Conservation (phyloP, 2,888 invertebrate genomes). For the Glaucopsyche alexis region DNA sequence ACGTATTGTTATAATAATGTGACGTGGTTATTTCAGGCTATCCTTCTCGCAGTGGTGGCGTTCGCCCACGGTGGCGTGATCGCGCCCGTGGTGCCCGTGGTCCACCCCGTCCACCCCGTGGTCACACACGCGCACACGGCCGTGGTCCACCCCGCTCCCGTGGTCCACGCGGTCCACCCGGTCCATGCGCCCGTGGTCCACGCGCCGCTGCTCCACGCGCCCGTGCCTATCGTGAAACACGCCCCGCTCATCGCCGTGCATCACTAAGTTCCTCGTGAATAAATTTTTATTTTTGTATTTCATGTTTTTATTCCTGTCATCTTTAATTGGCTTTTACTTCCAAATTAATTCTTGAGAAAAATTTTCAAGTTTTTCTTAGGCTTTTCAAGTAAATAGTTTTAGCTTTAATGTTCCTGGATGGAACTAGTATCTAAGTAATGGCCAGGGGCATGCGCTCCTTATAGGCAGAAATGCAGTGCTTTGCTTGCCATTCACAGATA, state of each 20-base stretch:
- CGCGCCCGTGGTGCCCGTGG: conserved; percentile 61
- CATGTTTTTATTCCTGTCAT: background rate
- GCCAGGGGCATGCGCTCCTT: too few relatives aligned
- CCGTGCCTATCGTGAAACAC: conserved; percentile 57
- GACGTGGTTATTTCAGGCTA: conserved; percentile 55
- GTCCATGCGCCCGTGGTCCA: conserved; percentile 42
- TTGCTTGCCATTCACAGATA: too few relatives aligned
- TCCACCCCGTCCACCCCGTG: conserved; percentile 52
- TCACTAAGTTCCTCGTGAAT: conserved; percentile 43
- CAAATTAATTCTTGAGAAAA: too few relatives aligned
- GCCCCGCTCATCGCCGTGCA: conserved; percentile 62
- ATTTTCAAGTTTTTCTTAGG: too few relatives aligned
- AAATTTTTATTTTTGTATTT: conserved; percentile 9
- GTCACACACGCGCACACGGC: conserved; percentile 45
- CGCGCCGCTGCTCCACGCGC: conserved; percentile 50
- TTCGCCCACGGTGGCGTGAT: conserved; percentile 62
- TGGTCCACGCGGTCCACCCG: conserved; percentile 48
- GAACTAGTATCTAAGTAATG: too few relatives aligned
- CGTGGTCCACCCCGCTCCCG: conserved; percentile 46
- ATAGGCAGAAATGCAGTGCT: too few relatives aligned
- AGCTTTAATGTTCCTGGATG: too few relatives aligned
- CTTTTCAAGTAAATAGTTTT: too few relatives aligned
- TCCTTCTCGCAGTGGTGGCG: conserved; percentile 66
- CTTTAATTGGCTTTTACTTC: too few relatives aligned
- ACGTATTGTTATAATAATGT: background rate